Percentiles rank a stretch among this genome's conserved stretches.
phyloP scores from a whole-genome alignment of 2,797 vertebrate genomes.

The Chaetodon trifasciatus region DNA sequence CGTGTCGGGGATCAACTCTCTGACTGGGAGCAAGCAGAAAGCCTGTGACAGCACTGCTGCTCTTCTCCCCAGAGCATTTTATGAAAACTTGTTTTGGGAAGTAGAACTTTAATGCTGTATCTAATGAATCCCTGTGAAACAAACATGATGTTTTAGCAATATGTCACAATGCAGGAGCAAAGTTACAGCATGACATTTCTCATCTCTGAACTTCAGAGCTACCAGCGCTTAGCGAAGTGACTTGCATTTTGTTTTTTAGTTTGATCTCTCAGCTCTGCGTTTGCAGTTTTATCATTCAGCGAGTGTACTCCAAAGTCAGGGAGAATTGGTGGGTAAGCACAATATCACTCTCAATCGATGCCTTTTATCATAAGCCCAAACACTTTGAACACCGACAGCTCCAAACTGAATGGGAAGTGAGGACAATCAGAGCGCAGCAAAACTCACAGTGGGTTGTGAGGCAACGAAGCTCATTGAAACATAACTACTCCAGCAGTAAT shows the following conservation, averaged over 20 bases:
- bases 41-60: conserved; percentile 69
- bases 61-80: conserved; percentile 67
- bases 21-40: conserved; percentile 69
- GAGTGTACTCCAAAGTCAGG: conserved; percentile 50
- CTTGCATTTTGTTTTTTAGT: conserved; percentile 44
- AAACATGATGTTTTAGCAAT: conserved; percentile 57
- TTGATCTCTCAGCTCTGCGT: conserved; percentile 56
- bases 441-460: conserved; percentile 58
- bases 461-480: conserved; percentile 63
- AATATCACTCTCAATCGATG: conserved; percentile 72
- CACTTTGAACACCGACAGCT: conserved; percentile 58
- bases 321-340: conserved; percentile 74
- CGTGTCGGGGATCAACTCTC: conserved; percentile 75
- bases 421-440: conserved; percentile 54
- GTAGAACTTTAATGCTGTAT: conserved; percentile 70
- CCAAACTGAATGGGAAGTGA: conserved; percentile 68
- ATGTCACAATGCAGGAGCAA: conserved; percentile 33
- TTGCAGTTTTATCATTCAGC: conserved; percentile 62
- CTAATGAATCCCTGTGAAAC: conserved; percentile 76
- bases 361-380: conserved; percentile 77
- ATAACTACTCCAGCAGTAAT: conserved; percentile 49
- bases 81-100: conserved; percentile 71
- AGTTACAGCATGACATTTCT: conserved; percentile 42
- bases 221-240: conserved; percentile 23
- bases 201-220: conserved; percentile 45